Conservation (phyloP, 2,113 vertebrate species). For the Neodontobutis hainanensis region DNA sequence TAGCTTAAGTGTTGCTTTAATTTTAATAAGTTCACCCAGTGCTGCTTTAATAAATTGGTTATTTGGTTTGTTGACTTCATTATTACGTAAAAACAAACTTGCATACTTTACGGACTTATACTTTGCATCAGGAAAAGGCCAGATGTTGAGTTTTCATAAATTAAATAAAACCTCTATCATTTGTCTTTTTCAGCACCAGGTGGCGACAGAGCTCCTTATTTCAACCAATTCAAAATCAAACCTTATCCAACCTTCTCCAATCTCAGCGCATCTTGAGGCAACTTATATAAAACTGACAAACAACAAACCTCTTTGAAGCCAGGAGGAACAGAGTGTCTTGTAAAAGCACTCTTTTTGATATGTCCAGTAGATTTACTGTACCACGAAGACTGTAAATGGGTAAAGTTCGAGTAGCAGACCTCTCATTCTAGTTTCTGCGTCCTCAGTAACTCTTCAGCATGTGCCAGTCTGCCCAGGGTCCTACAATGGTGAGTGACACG, state of each 20-base stretch:
- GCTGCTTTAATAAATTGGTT: too few species aligned
- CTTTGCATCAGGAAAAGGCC: too few species aligned
- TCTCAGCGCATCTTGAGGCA: not conserved
- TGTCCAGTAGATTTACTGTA: not conserved
- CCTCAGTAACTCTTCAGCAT: not conserved
- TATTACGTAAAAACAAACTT: too few species aligned
- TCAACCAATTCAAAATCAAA: not conserved
- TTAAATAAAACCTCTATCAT: too few species aligned
- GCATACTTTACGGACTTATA: too few species aligned
- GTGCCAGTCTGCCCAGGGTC: not conserved
- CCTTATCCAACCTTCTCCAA: too few species aligned
- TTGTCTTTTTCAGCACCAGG: constrained; percentile 42
- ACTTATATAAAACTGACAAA: not conserved
- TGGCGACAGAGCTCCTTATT: constrained; percentile 48
- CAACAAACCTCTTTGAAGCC: not conserved
- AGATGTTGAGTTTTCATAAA: too few species aligned
- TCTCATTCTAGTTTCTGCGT: constrained; percentile 10
- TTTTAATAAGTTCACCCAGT: too few species aligned
- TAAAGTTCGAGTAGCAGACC: not conserved
- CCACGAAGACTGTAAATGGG: not conserved
- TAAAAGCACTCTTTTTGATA: not conserved
- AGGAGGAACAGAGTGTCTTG: constrained; percentile 17
- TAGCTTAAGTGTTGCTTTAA: too few species aligned
- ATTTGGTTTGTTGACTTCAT: too few species aligned
- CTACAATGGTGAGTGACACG: not conserved